These are phyloP conservation scores for Stegostoma tigrinum DNA, from an alignment of 2,113 vertebrate genomes.

Conservation along the genomic window DNA sequence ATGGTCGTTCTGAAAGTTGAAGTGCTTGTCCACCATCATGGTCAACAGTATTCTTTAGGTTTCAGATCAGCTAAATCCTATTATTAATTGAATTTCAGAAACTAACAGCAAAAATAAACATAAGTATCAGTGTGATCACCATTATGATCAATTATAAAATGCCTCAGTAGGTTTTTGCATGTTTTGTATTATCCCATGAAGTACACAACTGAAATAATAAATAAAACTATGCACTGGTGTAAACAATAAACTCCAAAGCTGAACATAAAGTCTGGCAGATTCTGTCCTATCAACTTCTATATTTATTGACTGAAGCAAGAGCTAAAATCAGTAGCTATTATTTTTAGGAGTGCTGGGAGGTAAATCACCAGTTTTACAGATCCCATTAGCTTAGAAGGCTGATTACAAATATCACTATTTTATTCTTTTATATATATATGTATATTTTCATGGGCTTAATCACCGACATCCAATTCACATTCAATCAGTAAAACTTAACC, in stretches of 20 bases:
- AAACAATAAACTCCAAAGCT: constrained; percentile 29
- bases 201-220: constrained; percentile 17
- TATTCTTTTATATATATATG: not conserved
- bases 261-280: not conserved
- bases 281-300: not conserved
- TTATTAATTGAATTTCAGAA: not conserved
- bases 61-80: not conserved
- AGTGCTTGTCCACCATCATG: not conserved
- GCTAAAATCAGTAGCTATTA: not conserved
- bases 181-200: constrained; percentile 22
- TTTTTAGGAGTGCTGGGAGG: not conserved
- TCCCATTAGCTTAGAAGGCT: not conserved
- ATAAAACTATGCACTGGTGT: constrained; percentile 28
- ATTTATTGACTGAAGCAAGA: not conserved
- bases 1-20: not conserved
- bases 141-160: constrained; percentile 9
- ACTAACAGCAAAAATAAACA: not conserved
- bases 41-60: not conserved
- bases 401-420: constrained; percentile 13
- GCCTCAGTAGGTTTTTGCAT: not conserved
- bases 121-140: constrained; percentile 21
- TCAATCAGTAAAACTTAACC: not conserved
- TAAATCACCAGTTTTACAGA: not conserved
- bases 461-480: constrained; percentile 3
- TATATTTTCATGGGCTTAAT: not conserved